Percentiles rank a stretch among this genome's conserved stretches.
phyloP scores from a whole-genome alignment of 2,797 vertebrate species.

The Alauda arvensis region DNA sequence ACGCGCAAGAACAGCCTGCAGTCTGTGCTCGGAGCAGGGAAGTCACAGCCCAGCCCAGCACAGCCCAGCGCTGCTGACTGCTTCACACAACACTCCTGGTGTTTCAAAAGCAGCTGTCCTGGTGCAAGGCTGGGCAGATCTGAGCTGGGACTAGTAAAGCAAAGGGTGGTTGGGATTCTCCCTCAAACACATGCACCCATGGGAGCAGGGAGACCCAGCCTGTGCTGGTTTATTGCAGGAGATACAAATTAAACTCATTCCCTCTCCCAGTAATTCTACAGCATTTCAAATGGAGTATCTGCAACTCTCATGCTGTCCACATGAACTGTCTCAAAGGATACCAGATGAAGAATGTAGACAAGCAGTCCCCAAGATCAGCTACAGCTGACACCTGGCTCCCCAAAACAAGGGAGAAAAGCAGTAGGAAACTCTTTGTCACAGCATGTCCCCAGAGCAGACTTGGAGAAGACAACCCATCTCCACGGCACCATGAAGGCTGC shows the following conservation, averaged over 20 bases:
- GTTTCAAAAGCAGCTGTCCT: not conserved
- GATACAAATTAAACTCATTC: not conserved
- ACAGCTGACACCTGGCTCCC: not conserved
- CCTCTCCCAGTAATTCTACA: not conserved
- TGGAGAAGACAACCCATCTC: not conserved
- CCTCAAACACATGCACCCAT: not conserved
- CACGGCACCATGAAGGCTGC: not conserved
- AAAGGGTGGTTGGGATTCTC: not conserved
- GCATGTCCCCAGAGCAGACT: not conserved
- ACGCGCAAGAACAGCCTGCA: constrained; percentile 54
- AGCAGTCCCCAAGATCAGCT: not conserved
- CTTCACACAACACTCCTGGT: not conserved
- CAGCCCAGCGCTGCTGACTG: not conserved
- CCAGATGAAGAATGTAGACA: not conserved
- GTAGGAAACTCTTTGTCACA: not conserved
- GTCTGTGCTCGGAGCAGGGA: not conserved
- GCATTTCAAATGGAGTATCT: not conserved
- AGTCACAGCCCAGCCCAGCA: not conserved
- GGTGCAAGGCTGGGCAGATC: not conserved
- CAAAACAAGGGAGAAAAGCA: not conserved
- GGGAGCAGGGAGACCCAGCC: not conserved
- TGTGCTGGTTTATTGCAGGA: not conserved
- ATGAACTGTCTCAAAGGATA: not conserved
- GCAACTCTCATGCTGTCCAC: not conserved
- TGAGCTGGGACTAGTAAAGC: not conserved